Evolutionary conservation across 2,113 vertebrate genomes (phyloP), one percentile per base, ranked within the genome.

Genomic region (Solenodon paradoxus): DNA sequence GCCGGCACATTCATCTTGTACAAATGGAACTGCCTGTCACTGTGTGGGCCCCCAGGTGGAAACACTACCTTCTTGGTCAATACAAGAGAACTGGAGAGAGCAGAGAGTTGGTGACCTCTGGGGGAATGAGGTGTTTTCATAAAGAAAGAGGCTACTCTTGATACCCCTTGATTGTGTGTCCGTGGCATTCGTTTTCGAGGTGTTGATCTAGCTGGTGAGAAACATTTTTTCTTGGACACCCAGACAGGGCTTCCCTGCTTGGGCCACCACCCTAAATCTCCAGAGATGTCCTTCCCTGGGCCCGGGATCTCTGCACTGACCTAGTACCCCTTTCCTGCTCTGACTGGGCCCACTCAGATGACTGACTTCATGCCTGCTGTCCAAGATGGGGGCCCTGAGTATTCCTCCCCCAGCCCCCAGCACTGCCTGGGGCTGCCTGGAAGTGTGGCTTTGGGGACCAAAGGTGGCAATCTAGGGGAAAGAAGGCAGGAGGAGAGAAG

Each of bases 361-460:
- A 15, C 61, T 24, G 20, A 55, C 19, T 28, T 51, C 8, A 75
- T 42, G 35, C 7, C 32, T 89, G 38, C 40, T 69, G 40, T 53
- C 20, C 22, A 47, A 32, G 42, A 63, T 2, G 3, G 49, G 28
- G 12, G 16, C 42, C 42, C 28, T 35, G 22, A 93, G 11, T 26
- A 10, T 13, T 30, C 24, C 20, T 59, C 10, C 22, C 11, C 13
- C 71, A n/a, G n/a, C 45, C 40, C 47, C 40, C 26, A 9, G 3
- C 38, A 75, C 16, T 10, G 24, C 20, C 64, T 95, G 59, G 42
- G 32, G 78, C 59, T 61, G 85, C 59, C 81, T 57, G 51, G 84
- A 68, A 38, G 42, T 45, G 53, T 47, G 68, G n/a, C 38, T 49
- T 85, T 77, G 38, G n/a, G 79, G 10, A 61, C 61, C 74, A 66